phyloP scores from a whole-genome alignment of 2,888 invertebrate species.

The Yponomeuta cagnagella region DNA sequence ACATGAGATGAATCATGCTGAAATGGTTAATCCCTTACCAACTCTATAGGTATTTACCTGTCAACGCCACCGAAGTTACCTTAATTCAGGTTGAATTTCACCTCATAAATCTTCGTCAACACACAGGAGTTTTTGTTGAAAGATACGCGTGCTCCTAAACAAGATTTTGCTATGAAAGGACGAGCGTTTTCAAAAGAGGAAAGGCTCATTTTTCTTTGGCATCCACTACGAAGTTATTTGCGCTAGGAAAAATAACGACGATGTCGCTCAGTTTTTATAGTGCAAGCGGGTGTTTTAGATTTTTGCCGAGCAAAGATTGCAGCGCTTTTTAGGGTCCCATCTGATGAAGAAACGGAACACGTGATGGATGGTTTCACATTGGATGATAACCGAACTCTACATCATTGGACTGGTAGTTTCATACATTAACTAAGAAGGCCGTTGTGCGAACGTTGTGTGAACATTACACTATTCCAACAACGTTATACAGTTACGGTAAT shows the following conservation, averaged over 20 bases:
- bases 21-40: not conserved
- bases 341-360: too few relatives aligned
- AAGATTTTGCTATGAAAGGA: not conserved
- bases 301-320: not conserved
- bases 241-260: not conserved
- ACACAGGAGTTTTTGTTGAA: not conserved
- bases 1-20: too few relatives aligned
- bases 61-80: conserved; percentile 4
- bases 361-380: too few relatives aligned
- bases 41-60: conserved; percentile 15
- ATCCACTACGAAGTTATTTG: not conserved
- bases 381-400: too few relatives aligned
- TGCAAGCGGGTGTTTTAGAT: not conserved
- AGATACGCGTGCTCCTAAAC: not conserved
- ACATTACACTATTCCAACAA: too few relatives aligned
- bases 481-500: too few relatives aligned
- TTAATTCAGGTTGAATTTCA: not conserved
- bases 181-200: not conserved
- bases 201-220: not conserved
- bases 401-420: too few relatives aligned
- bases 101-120: conserved; percentile 10
- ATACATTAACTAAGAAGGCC: too few relatives aligned
- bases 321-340: too few relatives aligned
- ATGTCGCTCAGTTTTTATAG: not conserved
- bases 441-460: too few relatives aligned